A percentile compares a stretch with the other conserved stretches of the same genome.
phyloP scores from a whole-genome alignment of 2,797 vertebrate genomes.

The Danio kyathit region DNA sequence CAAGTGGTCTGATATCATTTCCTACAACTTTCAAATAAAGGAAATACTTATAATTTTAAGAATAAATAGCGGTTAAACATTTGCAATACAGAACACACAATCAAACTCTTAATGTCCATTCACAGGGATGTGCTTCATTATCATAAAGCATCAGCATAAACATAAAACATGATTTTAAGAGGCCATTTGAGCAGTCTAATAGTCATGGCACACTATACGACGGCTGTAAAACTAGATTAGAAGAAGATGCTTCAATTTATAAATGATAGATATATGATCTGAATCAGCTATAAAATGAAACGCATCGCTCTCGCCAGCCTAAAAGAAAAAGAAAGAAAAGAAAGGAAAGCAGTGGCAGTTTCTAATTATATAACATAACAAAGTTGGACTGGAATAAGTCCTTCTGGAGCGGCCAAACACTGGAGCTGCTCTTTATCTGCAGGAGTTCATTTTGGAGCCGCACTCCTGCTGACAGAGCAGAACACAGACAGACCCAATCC shows the following conservation, averaged over 20 bases:
- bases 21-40: too few relatives aligned
- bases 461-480: slow-evolving; percentile 49
- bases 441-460: slow-evolving; percentile 45
- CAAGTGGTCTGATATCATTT: too few relatives aligned
- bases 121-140: too few relatives aligned
- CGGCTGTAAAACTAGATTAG: background rate
- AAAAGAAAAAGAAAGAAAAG: background rate
- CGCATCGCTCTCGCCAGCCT: background rate
- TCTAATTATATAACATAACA: slow-evolving; percentile 9
- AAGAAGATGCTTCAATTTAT: background rate
- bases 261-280: background rate
- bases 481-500: slow-evolving; percentile 25
- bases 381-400: slow-evolving; percentile 26
- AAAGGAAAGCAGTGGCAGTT: background rate
- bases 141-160: background rate
- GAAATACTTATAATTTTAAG: too few relatives aligned
- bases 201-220: background rate
- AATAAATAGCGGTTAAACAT: too few relatives aligned
- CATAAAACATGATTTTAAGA: background rate
- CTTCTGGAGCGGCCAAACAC: slow-evolving; percentile 17
- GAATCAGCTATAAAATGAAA: background rate
- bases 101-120: too few relatives aligned
- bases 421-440: slow-evolving; percentile 37
- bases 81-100: too few relatives aligned
- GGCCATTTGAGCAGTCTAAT: background rate